Evolutionary conservation across 2,888 invertebrate genomes (phyloP), one percentile per base, ranked within the genome.

Genomic region (Xylota sylvarum): DNA sequence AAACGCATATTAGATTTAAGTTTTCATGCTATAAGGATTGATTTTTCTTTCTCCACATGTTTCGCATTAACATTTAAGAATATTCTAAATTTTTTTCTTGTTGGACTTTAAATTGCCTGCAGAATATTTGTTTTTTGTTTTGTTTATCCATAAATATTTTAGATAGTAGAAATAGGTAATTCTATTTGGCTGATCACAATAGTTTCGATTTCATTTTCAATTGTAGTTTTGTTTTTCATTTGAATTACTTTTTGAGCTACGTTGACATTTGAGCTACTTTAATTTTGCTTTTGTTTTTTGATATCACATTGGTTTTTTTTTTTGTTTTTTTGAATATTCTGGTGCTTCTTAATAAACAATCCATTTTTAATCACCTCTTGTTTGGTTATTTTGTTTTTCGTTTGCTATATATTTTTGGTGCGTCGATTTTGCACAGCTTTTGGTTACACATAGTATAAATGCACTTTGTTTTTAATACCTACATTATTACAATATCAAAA

Each of bases 181-280:
- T 67, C 60, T 69, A 73, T 82, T 86, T 82, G 81, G 69, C 82
- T 78, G 82, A 86, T 86, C 86, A 86, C 86, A 86, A 86, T 73
- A 82, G 82, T 82, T 86, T 86, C 82, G 78, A 78, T 86, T 82
- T 84, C 32, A 48, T 46, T 73, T 72, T 77, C 37, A 67, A 48
- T 72, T 55, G 14, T 35, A 27, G n/a, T n/a, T n/a, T n/a, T n/a
- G n/a, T 64, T 72, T 64, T 32, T 55, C 12, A 9, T 62, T 27
- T 52, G 81, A 37, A 50, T 76, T 77, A 64, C 32, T 62, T 50
- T 85, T 86, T 86, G 86, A 86, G 86, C 86, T 86, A 64, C 82
- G 86, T 62, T 86, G 86, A 82, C 86, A 77, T 86, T 86, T 86
- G 86, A 86, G 86, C 86, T 86, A 73, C 82, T 58, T 69, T 69